These are phyloP conservation scores for Orestias chungarensis DNA, from an alignment of 2,797 vertebrate genomes.

Conservation along the genomic window DNA sequence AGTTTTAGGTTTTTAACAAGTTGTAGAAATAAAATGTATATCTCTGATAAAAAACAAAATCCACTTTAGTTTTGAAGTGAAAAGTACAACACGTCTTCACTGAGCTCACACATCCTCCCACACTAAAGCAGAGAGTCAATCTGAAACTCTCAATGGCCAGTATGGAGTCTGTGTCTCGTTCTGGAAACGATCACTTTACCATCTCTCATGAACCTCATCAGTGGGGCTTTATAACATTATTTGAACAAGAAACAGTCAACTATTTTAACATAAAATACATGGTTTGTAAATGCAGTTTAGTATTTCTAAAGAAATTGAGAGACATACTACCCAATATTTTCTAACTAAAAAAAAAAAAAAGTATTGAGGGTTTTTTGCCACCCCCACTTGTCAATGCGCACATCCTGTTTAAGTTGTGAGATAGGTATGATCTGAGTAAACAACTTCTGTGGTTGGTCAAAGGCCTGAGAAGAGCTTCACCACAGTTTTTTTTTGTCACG, in stretches of 20 bases:
- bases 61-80: not conserved
- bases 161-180: not conserved
- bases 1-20: not conserved
- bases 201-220: not conserved
- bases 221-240: not conserved
- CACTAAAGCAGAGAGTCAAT: not conserved
- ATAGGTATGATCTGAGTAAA: conserved; percentile 32
- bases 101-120: not conserved
- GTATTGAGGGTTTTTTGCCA: rapidly evolving
- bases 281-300: not conserved
- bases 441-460: conserved; percentile 20
- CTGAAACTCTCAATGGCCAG: conserved; percentile 4
- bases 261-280: not conserved
- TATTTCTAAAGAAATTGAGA: not conserved
- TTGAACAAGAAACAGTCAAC: not conserved
- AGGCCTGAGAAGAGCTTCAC: conserved; percentile 12
- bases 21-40: not conserved
- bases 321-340: not conserved
- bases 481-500: conserved; percentile 6
- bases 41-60: not conserved
- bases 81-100: not conserved
- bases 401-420: conserved; percentile 28
- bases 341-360: not conserved
- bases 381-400: not conserved
- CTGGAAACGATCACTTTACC: not conserved